Evolutionary conservation across 2,888 invertebrate species (phyloP).

Genomic region (Aplocera efformata): DNA sequence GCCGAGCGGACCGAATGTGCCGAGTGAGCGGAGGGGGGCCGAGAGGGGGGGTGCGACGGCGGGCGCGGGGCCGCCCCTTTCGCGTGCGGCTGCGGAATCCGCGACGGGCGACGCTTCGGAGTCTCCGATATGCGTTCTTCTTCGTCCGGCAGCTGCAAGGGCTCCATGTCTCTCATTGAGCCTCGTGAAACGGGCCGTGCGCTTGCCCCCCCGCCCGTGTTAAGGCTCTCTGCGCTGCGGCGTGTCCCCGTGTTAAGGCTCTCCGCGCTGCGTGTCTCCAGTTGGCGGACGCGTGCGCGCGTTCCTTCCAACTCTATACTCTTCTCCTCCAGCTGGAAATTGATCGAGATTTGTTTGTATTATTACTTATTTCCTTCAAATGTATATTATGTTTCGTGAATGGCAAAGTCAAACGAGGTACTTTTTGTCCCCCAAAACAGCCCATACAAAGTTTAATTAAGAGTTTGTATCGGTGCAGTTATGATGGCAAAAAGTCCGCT

Average conservation of each 20-base stretch:
- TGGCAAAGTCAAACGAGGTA: too few relatives aligned
- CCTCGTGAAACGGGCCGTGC: slow-evolving; percentile 34
- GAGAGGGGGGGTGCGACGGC: slow-evolving; percentile 55
- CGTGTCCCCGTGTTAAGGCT: slow-evolving; percentile 26
- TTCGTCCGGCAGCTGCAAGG: slow-evolving; percentile 62
- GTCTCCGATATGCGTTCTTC: slow-evolving; percentile 80
- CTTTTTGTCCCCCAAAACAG: too few relatives aligned
- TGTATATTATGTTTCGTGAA: too few relatives aligned
- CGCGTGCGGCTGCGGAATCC: slow-evolving; percentile 83
- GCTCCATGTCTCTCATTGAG: slow-evolving; percentile 73
- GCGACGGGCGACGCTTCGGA: slow-evolving; percentile 78
- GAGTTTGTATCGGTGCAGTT: too few relatives aligned
- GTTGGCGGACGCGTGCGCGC: slow-evolving; percentile 86
- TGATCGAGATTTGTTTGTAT: too few relatives aligned
- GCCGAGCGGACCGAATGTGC: slow-evolving; percentile 43
- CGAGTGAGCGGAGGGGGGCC: slow-evolving; percentile 40
- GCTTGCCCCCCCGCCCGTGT: slow-evolving; percentile 26
- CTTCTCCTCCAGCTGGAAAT: slow-evolving; percentile 87
- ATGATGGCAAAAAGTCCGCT: too few relatives aligned
- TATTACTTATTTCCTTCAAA: too few relatives aligned
- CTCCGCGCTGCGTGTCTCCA: slow-evolving; percentile 75
- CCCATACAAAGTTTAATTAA: too few relatives aligned
- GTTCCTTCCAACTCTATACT: slow-evolving; percentile 92
- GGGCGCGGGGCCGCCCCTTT: slow-evolving; percentile 81
- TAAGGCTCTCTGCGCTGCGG: too few relatives aligned